Evolutionary conservation across 2,113 vertebrate species (phyloP).

Genomic region (Toxotes chatareus): DNA sequence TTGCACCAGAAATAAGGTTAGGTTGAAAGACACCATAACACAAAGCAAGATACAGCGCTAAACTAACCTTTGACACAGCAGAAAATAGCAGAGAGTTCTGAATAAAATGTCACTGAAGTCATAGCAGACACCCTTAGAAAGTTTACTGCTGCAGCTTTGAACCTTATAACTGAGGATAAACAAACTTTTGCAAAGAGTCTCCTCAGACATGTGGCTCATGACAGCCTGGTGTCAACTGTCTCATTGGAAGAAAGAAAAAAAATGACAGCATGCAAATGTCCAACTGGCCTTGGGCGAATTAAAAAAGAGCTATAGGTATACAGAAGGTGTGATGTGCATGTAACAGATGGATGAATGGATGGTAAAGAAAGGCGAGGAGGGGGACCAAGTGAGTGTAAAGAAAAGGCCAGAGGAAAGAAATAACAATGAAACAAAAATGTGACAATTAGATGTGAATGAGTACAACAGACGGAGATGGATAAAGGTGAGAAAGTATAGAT

Average conservation of each 20-base stretch:
- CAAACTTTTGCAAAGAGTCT: constrained; percentile 40
- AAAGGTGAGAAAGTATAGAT: not conserved
- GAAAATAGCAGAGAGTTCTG: constrained; percentile 46
- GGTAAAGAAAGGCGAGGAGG: constrained; percentile 5
- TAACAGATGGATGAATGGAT: constrained; percentile 31
- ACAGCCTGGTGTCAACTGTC: constrained; percentile 51
- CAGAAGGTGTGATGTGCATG: constrained; percentile 1
- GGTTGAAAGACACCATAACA: constrained; percentile 13
- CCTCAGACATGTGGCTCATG: constrained; percentile 43
- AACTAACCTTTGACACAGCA: constrained; percentile 42
- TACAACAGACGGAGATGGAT: constrained; percentile 15
- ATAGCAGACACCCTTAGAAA: constrained; percentile 31
- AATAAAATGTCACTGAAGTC: constrained; percentile 29
- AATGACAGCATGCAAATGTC: constrained; percentile 42
- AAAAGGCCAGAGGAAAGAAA: not conserved
- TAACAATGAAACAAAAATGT: not conserved
- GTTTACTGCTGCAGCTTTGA: constrained; percentile 37
- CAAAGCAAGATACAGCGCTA: constrained; percentile 2
- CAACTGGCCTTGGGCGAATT: constrained; percentile 29
- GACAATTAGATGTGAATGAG: not conserved
- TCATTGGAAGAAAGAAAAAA: constrained; percentile 25
- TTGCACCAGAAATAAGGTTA: not conserved
- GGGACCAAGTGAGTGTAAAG: not conserved
- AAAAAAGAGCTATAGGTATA: constrained; percentile 9
- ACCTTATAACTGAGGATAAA: constrained; percentile 21